These are phyloP conservation scores for Leucophenga varia DNA, from an alignment of 1,140 invertebrate genomes.

Conservation along the genomic window DNA sequence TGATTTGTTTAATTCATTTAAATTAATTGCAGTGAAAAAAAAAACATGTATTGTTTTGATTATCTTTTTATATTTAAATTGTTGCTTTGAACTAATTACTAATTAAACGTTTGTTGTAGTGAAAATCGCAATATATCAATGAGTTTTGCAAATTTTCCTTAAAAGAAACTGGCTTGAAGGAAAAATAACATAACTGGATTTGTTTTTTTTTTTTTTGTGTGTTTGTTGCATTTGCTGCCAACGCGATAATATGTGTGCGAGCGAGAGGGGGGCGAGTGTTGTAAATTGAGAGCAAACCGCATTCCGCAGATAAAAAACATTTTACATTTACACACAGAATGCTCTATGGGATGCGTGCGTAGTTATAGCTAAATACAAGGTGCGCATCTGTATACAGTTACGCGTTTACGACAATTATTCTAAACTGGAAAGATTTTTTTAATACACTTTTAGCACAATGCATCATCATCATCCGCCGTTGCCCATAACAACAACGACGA, in stretches of 20 bases:
- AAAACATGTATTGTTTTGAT: too few relatives aligned
- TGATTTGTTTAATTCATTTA: too few relatives aligned
- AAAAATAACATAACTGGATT: too few relatives aligned
- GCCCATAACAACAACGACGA: slow-evolving; percentile 37
- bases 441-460: slow-evolving; percentile 17
- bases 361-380: slow-evolving; percentile 48
- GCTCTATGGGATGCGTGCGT: too few relatives aligned
- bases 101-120: too few relatives aligned
- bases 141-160: too few relatives aligned
- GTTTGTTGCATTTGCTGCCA: slow-evolving; percentile 25
- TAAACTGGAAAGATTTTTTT: background rate
- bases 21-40: too few relatives aligned
- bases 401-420: slow-evolving; percentile 12
- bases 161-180: too few relatives aligned
- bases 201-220: slow-evolving; percentile 20
- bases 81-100: too few relatives aligned
- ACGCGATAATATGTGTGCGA: slow-evolving; percentile 20
- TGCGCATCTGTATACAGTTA: slow-evolving; percentile 11
- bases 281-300: slow-evolving; percentile 31
- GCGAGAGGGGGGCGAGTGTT: slow-evolving; percentile 18
- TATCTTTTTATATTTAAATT: too few relatives aligned
- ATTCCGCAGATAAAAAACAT: slow-evolving; percentile 30
- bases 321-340: slow-evolving; percentile 5
- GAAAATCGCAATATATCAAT: too few relatives aligned
- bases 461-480: slow-evolving; percentile 46